These are phyloP conservation scores for Manduca sexta DNA, from an alignment of 1,140 invertebrate genomes.

Conservation along the genomic window DNA sequence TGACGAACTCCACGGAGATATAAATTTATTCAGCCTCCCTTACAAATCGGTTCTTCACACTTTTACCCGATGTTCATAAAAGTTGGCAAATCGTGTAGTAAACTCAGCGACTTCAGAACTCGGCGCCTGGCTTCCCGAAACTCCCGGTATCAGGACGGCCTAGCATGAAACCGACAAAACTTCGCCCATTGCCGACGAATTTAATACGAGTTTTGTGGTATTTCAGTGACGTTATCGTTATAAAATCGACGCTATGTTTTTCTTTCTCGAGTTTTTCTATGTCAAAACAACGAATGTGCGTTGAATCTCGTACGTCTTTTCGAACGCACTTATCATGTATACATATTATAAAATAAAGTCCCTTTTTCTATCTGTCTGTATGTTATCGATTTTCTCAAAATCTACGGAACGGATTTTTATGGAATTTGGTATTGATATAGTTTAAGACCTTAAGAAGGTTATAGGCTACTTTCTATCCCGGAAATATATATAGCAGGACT, in stretches of 20 bases:
- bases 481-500: too few relatives aligned
- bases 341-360: too few relatives aligned
- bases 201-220: slow-evolving; percentile 43
- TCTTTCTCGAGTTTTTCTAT: slow-evolving; percentile 12
- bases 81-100: slow-evolving; percentile 45
- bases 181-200: slow-evolving; percentile 31
- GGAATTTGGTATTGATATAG: too few relatives aligned
- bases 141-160: slow-evolving; percentile 33
- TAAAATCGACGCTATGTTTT: slow-evolving; percentile 34
- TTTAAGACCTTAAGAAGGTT: too few relatives aligned
- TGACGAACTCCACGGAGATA: not conserved
- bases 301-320: too few relatives aligned
- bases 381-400: too few relatives aligned
- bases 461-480: too few relatives aligned
- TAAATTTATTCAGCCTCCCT: slow-evolving; percentile 6
- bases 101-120: slow-evolving; percentile 26
- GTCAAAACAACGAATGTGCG: too few relatives aligned
- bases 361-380: too few relatives aligned
- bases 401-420: too few relatives aligned
- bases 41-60: slow-evolving; percentile 16
- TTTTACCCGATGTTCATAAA: slow-evolving; percentile 31
- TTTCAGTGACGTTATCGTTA: slow-evolving; percentile 35
- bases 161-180: slow-evolving; percentile 29
- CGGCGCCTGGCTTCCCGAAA: slow-evolving; percentile 27
- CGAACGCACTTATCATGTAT: too few relatives aligned